Evolutionary conservation across 2,797 vertebrate genomes (phyloP).

Genomic region (Gymnothorax javanicus): DNA sequence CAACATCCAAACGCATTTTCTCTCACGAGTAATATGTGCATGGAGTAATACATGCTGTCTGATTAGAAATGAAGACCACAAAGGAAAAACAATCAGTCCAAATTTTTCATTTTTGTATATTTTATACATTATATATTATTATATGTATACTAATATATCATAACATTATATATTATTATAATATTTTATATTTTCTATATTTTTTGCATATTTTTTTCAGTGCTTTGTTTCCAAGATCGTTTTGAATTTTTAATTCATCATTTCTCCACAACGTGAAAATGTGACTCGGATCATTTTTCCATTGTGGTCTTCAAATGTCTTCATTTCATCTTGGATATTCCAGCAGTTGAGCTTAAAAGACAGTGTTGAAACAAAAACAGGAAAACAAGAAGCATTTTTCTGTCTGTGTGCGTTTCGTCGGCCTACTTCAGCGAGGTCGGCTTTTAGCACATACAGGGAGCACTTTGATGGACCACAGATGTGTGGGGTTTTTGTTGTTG

Average conservation of each 20-base stretch:
- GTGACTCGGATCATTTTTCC: no score
- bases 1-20: not conserved
- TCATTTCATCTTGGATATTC: not conserved
- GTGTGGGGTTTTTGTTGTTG: not conserved
- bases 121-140: no score
- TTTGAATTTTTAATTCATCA: no score
- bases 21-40: not conserved
- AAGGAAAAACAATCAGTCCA: no score
- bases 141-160: no score
- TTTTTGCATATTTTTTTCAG: no score
- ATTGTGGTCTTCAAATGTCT: not conserved
- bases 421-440: not conserved
- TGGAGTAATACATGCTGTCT: not conserved
- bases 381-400: not conserved
- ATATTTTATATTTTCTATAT: no score
- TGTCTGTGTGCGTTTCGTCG: not conserved
- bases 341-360: not conserved
- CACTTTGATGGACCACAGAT: conserved; percentile 59
- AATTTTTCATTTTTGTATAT: no score
- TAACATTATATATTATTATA: no score
- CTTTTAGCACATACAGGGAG: conserved; percentile 21
- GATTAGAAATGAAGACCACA: no score
- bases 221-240: no score
- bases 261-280: no score
- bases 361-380: not conserved